Evolutionary conservation across 2,113 vertebrate species (phyloP).

Genomic region (Microcebus ravelobensis): DNA sequence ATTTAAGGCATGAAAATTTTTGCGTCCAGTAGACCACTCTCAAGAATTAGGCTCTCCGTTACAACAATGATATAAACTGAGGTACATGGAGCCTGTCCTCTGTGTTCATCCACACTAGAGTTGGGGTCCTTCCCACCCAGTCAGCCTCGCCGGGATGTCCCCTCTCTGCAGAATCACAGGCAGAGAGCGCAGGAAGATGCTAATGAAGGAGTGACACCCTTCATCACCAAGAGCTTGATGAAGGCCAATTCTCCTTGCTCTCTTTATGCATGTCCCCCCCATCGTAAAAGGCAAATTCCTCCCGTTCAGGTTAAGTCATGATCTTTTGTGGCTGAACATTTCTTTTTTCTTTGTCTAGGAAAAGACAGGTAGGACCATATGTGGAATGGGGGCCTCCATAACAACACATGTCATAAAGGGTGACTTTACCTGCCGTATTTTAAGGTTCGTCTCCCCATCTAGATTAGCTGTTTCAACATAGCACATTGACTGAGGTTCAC

Average conservation of each 20-base stretch:
- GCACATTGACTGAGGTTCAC: constrained; percentile 99
- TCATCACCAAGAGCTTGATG: accelerated
- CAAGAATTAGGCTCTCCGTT: background rate
- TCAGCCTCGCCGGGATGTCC: background rate
- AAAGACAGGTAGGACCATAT: background rate
- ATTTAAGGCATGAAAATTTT: background rate
- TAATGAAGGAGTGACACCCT: background rate
- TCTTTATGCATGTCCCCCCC: no score
- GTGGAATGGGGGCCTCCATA: background rate
- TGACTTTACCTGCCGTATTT: constrained; percentile 95
- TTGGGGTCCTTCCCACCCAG: background rate
- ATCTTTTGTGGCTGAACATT: background rate
- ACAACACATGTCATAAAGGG: background rate
- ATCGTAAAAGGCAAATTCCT: background rate
- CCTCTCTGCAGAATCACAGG: background rate
- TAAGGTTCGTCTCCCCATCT: constrained; percentile 99
- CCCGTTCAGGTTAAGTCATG: background rate
- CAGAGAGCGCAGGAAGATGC: background rate
- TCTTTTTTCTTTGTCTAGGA: background rate
- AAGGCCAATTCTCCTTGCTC: background rate
- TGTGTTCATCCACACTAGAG: accelerated
- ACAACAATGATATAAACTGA: background rate
- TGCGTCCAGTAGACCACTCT: background rate
- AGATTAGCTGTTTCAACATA: constrained; percentile 99
- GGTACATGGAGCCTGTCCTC: background rate